A percentile compares a stretch with the other conserved stretches of the same genome.
Conservation (phyloP, 2,888 invertebrate genomes). For the Pyrgus malvae region DNA sequence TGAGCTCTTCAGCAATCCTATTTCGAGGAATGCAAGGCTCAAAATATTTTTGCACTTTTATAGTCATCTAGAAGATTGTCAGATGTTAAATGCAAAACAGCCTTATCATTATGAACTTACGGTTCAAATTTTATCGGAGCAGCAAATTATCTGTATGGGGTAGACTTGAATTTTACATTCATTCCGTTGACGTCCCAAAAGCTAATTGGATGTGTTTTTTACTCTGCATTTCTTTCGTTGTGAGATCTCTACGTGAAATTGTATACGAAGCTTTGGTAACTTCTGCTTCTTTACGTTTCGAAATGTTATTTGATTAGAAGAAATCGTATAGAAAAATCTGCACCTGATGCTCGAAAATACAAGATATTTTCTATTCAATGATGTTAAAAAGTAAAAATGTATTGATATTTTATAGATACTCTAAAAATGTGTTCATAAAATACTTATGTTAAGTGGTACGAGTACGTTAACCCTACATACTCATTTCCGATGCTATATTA, state of each 20-base stretch:
- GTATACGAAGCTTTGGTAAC: not conserved
- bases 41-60: not conserved
- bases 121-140: not conserved
- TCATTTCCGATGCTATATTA: too few relatives aligned
- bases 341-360: too few relatives aligned
- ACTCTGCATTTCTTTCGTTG: conserved; percentile 11
- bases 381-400: too few relatives aligned
- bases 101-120: not conserved
- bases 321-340: too few relatives aligned
- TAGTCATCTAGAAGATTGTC: not conserved
- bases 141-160: conserved; percentile 12
- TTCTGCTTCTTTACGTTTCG: too few relatives aligned
- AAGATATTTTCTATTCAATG: too few relatives aligned
- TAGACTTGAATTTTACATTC: conserved; percentile 40
- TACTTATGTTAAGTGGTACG: too few relatives aligned
- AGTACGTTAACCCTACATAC: too few relatives aligned
- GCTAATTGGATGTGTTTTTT: conserved; percentile 48
- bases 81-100: not conserved
- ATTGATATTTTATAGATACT: too few relatives aligned
- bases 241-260: conserved; percentile 11
- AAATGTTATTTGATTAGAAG: too few relatives aligned
- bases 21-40: not conserved
- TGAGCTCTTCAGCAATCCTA: not conserved
- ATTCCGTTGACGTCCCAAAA: conserved; percentile 35
- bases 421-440: too few relatives aligned